Evolutionary conservation across 1,140 invertebrate genomes (phyloP), one percentile per base, ranked within the genome.

Genomic region (Proales similis): DNA sequence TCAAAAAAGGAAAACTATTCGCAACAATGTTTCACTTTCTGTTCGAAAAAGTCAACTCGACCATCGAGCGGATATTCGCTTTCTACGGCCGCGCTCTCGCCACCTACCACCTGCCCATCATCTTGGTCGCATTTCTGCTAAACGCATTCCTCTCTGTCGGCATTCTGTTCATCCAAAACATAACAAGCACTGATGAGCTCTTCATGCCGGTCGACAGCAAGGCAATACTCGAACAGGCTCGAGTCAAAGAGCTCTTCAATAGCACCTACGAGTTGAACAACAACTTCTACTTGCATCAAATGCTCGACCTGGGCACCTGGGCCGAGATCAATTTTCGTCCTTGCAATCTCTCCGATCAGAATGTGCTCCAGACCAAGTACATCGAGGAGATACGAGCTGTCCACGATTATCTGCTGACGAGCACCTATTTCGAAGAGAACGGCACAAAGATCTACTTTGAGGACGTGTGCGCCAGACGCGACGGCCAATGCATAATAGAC

Each of bases 281-380:
- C 26, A 42, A 57, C 22, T 57, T 57, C 45, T 57, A 42, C 45
- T 14, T 57, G 20, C 51, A 57, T 26, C 51, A 57, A 42, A 22
- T 57, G 6, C 7, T 24, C 6, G 51, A 57, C 32, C 45, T 57
- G 9, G 51, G 51, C 36, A 57, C 51, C 11, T 57, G 51, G 51
- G 36, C 51, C 24, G 51, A 57, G 45, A 26, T 57, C 4, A 57
- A 57, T 9, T 57, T 57, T 57, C 51, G 45, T n/a, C 36, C 27
- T 36, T 36, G 14, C 33, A 36, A 36, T 36, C 14, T 14, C 14
- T 36, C 33, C 9, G 27, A 19, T 2, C 12, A 33, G 26, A 53
- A 53, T 24, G 42, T 53, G 14, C 48, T 53, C 14, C 38, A 20
- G 26, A 38, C 14, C 20, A 42, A 26, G 3, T 57, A 42, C 26